phyloP scores from a whole-genome alignment of 1,140 invertebrate genomes.

The Zelostemma sp. region DNA sequence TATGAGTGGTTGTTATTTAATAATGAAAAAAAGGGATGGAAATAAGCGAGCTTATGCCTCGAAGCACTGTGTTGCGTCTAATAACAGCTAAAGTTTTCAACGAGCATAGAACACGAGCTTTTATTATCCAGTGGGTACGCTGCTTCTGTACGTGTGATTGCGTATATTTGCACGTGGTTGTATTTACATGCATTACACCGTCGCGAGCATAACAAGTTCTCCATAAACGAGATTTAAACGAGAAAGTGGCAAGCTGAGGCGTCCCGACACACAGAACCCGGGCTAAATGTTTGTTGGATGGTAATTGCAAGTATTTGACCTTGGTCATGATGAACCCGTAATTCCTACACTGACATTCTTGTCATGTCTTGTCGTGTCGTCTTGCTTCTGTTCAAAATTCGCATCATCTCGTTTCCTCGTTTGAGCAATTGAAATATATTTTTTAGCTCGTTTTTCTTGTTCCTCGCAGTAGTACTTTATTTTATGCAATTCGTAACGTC shows the following conservation, averaged over 20 bases:
- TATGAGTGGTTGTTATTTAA: conserved; percentile 11
- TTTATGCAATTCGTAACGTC: conserved; percentile 23
- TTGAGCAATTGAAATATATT: conserved; percentile 1
- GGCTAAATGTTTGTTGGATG: conserved; percentile 30
- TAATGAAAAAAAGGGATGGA: background rate
- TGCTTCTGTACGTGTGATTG: conserved; percentile 28
- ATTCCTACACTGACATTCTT: no score
- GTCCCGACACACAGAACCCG: conserved; percentile 39
- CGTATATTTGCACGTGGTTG: conserved; percentile 31
- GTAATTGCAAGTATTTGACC: conserved; percentile 31
- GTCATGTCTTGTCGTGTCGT: no score
- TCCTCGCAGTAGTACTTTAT: no score
- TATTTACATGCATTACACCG: conserved; percentile 56
- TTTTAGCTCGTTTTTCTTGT: no score
- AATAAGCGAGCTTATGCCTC: conserved; percentile 10
- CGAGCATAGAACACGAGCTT: conserved; percentile 49
- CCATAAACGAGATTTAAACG: conserved; percentile 53
- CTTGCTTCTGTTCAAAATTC: no score
- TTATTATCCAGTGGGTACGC: conserved; percentile 52
- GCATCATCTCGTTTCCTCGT: conserved; percentile 25
- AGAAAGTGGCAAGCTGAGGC: conserved; percentile 48
- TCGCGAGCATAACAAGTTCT: conserved; percentile 41
- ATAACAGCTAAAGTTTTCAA: conserved; percentile 61
- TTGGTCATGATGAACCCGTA: conserved; percentile 19
- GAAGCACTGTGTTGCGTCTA: conserved; percentile 46